Evolutionary conservation across 2,113 vertebrate species (phyloP), one percentile per base, ranked within the genome.

Genomic region (Philantomba maxwellii): DNA sequence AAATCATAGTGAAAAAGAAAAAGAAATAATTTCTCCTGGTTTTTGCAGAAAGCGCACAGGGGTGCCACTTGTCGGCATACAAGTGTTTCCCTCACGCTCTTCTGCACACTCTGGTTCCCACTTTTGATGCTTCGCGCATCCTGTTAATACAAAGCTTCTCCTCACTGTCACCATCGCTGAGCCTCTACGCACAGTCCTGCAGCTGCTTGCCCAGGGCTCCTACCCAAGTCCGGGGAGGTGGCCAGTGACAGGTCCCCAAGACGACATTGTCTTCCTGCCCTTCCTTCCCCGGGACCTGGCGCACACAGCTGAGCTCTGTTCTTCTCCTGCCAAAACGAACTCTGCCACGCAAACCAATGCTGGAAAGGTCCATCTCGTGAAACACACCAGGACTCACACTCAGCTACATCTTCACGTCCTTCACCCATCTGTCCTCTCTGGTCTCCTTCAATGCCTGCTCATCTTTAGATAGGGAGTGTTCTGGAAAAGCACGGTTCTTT

Each of bases 51-150:
- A 70, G 58, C 1, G 5, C 17, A 78, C 14, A 45, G 5, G 33
- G 11, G 25, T 10, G 75, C 13, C 51, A n/a, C 36, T 2, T 1
- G 2, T 64, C 15, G 25, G 45, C 14, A 0, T 7, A 0, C 17
- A 51, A 70, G 45, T 43, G 5, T 47, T 57, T 89, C 43, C 47
- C 26, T 19, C 33, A 0, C 0, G 13, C 17, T 28, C 62, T 82
- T 45, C 17, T 55, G 30, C 28, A 60, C 1, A 6, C 28, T 30
- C 49, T 16, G 1, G 3, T 16, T 62, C 60, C 36, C 60, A 5
- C 15, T 4, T 26, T 43, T 28, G n/a, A 30, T 11, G 11, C 33
- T 43, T 2, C 6, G 36, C 7, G 1, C 2, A 3, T 47, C 66
- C 43, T 75, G 39, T 43, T 25, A 43, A 15, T 5, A 26, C 51